Conservation (phyloP, 2,797 vertebrate species). For the Tolypeutes matacus region DNA sequence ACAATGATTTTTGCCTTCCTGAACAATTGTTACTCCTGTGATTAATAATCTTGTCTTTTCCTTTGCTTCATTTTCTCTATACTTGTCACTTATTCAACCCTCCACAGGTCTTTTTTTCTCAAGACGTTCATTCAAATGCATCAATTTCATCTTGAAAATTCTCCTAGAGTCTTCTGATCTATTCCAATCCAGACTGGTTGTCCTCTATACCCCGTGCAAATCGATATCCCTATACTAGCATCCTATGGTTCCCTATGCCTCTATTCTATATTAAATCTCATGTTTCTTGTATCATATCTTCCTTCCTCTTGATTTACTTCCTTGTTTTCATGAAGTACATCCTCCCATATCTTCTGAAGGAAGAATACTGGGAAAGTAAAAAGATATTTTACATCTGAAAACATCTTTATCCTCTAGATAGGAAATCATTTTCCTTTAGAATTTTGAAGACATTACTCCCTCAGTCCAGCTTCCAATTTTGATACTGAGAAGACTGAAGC, state of each 20-base stretch:
- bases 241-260: background rate
- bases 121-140: background rate
- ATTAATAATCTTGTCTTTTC: background rate
- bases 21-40: background rate
- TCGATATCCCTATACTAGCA: background rate
- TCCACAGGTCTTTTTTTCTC: conserved; percentile 8
- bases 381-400: background rate
- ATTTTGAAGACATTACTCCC: background rate
- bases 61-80: background rate
- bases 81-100: background rate
- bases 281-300: background rate
- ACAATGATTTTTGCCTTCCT: background rate
- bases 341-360: background rate
- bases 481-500: background rate
- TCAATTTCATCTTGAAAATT: background rate
- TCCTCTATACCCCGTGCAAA: background rate
- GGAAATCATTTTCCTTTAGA: conserved; percentile 23
- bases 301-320: background rate
- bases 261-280: background rate
- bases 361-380: conserved; percentile 1
- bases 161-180: background rate
- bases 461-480: background rate
- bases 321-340: background rate
- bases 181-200: background rate
- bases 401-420: background rate